A percentile compares a stretch with the other conserved stretches of the same genome.
phyloP scores from a whole-genome alignment of 2,797 vertebrate genomes.

The Onychomys leucogaster region DNA sequence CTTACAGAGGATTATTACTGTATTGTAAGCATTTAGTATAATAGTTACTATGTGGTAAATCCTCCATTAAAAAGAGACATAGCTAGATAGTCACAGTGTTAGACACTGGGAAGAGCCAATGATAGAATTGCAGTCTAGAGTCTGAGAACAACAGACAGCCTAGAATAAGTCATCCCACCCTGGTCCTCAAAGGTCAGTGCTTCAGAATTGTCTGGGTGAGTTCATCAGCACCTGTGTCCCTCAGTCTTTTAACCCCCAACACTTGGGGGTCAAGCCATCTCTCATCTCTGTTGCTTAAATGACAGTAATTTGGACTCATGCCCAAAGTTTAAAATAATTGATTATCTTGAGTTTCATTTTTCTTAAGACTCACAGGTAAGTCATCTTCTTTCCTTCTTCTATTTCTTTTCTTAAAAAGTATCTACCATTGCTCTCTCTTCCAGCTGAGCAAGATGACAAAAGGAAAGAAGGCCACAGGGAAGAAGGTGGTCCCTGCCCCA shows the following conservation, averaged over 20 bases:
- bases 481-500: neutral
- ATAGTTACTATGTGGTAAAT: neutral
- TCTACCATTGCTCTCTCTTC: neutral
- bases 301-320: no score
- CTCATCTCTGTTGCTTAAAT: neutral
- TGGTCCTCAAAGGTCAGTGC: neutral
- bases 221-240: neutral
- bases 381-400: neutral
- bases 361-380: neutral
- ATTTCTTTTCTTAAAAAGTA: neutral
- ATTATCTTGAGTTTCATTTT: conserved; percentile 17
- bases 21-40: neutral
- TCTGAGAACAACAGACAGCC: neutral
- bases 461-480: neutral
- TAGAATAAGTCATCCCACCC: neutral
- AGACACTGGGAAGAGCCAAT: neutral
- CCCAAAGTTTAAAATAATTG: neutral
- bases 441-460: neutral
- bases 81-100: neutral
- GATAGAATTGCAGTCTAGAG: neutral
- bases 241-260: neutral
- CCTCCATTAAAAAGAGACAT: neutral
- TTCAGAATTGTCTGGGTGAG: neutral
- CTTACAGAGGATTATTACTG: neutral
- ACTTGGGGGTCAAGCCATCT: neutral